Base-by-base conservation (phyloP, 2,113 vertebrate species). In the Phodopus roborovskii region DNA sequence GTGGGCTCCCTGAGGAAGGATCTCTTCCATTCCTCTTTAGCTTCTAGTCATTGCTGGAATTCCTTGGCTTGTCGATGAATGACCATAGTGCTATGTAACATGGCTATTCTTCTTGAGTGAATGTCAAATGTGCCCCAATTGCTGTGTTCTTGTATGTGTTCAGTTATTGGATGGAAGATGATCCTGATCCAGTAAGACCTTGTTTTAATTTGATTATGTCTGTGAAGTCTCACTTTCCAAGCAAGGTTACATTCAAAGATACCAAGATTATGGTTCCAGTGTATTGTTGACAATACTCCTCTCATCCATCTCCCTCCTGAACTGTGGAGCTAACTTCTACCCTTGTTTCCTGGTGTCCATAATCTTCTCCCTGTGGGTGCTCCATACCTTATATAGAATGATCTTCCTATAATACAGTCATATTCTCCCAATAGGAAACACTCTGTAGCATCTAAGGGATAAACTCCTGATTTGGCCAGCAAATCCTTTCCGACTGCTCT, bases 381-480 rank as follows among this genome's bases (percentile, higher is more conserved):
- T 73, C 12, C 26, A 93, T 0, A 70, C 16, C 86, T 56, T 74
- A 22, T 16, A 36, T 53, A 86, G n/a, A 79, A 82, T 94, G 66
- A 70, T 82, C 58, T 94, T 91, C 50, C 71, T 92, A 4, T 24
- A 42, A 64, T 70, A 39, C 28, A 85, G n/a, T 94, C 13, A 4
- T 77, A 83, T 53, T 79, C 17, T 92, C 24, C 78, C 68, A 33
- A 10, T 78, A 56, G 36, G 78, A 81, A 86, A 73, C 60, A 60
- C 10, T 74, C 30, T 73, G 1, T 93, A 28, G 30, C 45, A 33
- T 79, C 36, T 50, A 28, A 82, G 71, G 20, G 4, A 48, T 93
- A 58, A 93, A 70, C 28, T 92, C 28, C 81, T 77, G 39, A 90
- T 92, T 75, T 92, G 77, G 95, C 77, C 39, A 62, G 68, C 77